Evolutionary conservation across 2,888 invertebrate genomes (phyloP).

Genomic region (Adela reaumurella): DNA sequence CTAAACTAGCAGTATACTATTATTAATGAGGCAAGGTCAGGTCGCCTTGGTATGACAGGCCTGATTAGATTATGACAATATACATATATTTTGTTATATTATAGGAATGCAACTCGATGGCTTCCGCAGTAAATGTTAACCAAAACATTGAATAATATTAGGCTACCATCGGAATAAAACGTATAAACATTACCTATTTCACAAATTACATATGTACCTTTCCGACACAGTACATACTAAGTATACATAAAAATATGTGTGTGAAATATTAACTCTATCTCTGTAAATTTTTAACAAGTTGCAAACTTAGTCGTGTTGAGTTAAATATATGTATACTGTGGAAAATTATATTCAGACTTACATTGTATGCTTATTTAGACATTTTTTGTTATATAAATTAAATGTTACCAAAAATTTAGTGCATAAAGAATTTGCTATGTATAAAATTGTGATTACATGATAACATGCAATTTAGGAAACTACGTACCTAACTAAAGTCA

Average conservation of each 20-base stretch:
- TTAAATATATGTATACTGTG: not conserved
- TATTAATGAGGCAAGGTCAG: slow-evolving; percentile 10
- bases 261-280: too few relatives aligned
- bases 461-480: too few relatives aligned
- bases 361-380: too few relatives aligned
- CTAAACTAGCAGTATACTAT: too few relatives aligned
- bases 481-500: too few relatives aligned
- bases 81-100: slow-evolving; percentile 36
- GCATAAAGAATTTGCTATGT: too few relatives aligned
- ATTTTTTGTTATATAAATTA: too few relatives aligned
- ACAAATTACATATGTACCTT: not conserved
- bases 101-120: slow-evolving; percentile 10
- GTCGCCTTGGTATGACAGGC: slow-evolving; percentile 20
- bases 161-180: not conserved
- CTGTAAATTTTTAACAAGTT: not conserved
- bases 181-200: not conserved
- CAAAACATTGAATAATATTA: not conserved
- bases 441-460: too few relatives aligned
- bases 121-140: not conserved
- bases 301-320: not conserved
- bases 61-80: slow-evolving; percentile 48
- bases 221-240: not conserved
- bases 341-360: not conserved
- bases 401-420: too few relatives aligned
- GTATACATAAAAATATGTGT: not conserved